Evolutionary conservation across 2,888 invertebrate genomes (phyloP).

Genomic region (Hipparchia sbordonii): DNA sequence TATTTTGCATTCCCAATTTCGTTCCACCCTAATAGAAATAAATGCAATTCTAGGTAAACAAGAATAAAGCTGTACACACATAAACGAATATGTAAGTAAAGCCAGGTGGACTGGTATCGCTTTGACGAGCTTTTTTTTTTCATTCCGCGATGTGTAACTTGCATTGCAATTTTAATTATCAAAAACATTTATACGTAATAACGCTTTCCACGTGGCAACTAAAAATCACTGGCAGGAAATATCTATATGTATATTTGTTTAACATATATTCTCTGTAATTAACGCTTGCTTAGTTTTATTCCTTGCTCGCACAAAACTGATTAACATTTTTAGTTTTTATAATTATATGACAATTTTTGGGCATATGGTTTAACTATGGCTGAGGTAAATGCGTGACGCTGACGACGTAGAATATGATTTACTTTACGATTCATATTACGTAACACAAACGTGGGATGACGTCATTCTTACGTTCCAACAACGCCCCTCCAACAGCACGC

Average conservation of each 20-base stretch:
- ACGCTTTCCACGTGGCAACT: too few species aligned
- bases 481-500: too few species aligned
- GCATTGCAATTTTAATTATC: not conserved
- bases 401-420: too few species aligned
- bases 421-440: too few species aligned
- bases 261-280: not conserved
- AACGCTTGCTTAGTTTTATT: not conserved
- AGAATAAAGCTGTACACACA: conserved; percentile 59
- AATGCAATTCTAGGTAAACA: conserved; percentile 70
- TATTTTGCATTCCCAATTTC: too few species aligned
- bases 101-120: conserved; percentile 38
- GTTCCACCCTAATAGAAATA: conserved; percentile 9
- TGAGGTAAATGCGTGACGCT: too few species aligned
- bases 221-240: not conserved
- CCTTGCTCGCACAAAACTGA: not conserved
- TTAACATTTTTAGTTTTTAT: too few species aligned
- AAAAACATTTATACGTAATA: too few species aligned
- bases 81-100: conserved; percentile 55
- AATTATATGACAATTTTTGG: too few species aligned
- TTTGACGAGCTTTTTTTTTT: conserved; percentile 26
- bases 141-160: not conserved
- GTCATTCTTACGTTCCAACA: too few species aligned
- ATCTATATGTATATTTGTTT: not conserved
- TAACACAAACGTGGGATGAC: too few species aligned
- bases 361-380: too few species aligned